Evolutionary conservation across 30 jellyfish, hydroid and myxozoan genomes (phyloP).

Genomic region (Chrysaora quinquecirrha): DNA sequence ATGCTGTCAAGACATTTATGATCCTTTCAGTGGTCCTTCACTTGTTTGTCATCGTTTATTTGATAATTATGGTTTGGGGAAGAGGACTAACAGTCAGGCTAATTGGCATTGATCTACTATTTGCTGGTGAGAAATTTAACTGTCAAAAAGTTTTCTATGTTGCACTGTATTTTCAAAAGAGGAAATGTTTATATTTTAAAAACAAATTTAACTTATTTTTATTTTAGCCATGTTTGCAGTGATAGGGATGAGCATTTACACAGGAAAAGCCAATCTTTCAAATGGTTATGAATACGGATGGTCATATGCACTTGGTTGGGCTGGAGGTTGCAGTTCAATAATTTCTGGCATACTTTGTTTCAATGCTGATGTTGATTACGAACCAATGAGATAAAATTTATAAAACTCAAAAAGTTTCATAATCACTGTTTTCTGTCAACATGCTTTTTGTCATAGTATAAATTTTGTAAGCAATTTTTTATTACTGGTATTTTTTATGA

Average conservation of each 20-base stretch:
- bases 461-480: too few species aligned
- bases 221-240: slow-evolving; percentile 58
- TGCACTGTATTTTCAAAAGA: not conserved
- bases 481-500: too few species aligned
- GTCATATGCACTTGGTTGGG: slow-evolving; percentile 89
- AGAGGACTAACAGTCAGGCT: slow-evolving; percentile 59
- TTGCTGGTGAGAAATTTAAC: slow-evolving; percentile 73
- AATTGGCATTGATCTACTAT: slow-evolving; percentile 64
- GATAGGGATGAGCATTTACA: slow-evolving; percentile 70
- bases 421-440: too few species aligned
- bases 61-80: slow-evolving; percentile 80
- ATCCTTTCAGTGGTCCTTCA: slow-evolving; percentile 58
- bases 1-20: slow-evolving; percentile 73
- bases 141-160: too few species aligned
- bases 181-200: not conserved
- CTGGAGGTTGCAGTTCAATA: slow-evolving; percentile 48
- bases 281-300: slow-evolving; percentile 79
- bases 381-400: slow-evolving; percentile 34
- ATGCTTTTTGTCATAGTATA: too few species aligned
- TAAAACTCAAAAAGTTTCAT: too few species aligned
- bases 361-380: slow-evolving; percentile 78
- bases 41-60: slow-evolving; percentile 50
- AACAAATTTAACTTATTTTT: not conserved
- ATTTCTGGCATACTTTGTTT: slow-evolving; percentile 71
- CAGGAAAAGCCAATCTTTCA: slow-evolving; percentile 59